These are phyloP conservation scores for Cyclina sinensis DNA, from an alignment of 1,140 invertebrate genomes.

Conservation along the genomic window DNA sequence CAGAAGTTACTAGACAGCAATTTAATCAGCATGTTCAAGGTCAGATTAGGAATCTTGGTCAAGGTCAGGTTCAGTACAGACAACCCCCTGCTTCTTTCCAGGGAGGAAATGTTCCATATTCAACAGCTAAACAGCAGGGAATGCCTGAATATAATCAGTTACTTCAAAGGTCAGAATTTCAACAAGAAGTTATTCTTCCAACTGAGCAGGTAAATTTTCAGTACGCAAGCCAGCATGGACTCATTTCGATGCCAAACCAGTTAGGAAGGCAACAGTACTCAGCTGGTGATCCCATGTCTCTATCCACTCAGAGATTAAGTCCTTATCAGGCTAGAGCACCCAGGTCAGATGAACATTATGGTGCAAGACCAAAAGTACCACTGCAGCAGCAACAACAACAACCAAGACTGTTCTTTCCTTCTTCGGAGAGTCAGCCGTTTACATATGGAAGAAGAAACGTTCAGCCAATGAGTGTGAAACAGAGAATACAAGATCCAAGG, in stretches of 20 bases:
- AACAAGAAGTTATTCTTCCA: background rate
- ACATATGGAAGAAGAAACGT: background rate
- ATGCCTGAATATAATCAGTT: background rate
- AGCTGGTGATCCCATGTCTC: background rate
- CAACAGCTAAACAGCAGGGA: background rate
- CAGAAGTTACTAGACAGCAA: background rate
- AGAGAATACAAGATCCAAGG: background rate
- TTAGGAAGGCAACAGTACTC: background rate
- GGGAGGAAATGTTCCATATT: background rate
- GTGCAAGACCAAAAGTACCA: constrained; percentile 15
- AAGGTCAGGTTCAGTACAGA: background rate
- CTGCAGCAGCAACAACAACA: too few relatives aligned
- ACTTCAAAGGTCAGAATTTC: background rate
- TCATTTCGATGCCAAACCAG: background rate
- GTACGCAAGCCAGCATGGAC: background rate
- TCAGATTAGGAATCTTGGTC: background rate
- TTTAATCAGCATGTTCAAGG: background rate
- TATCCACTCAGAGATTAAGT: background rate
- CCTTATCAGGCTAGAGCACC: background rate
- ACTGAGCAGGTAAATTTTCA: background rate
- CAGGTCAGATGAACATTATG: background rate
- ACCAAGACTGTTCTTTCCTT: background rate
- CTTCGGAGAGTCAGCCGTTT: background rate
- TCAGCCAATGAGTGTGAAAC: background rate
- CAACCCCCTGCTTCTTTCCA: background rate